Evolutionary conservation across 2,888 invertebrate species (phyloP).

Genomic region (Leptarthrus brevirostris): DNA sequence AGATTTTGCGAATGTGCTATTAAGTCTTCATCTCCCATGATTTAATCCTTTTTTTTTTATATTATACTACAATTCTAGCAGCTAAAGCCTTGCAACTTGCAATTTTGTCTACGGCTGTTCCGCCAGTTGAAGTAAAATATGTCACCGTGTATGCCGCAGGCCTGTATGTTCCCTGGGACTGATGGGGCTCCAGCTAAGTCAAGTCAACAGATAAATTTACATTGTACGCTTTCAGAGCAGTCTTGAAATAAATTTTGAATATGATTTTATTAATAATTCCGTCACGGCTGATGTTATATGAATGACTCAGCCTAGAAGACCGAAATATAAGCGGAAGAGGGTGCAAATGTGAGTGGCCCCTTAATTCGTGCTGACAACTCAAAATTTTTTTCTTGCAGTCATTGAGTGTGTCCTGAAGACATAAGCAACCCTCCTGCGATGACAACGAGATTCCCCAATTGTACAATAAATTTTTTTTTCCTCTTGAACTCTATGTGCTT

Average conservation of each 20-base stretch:
- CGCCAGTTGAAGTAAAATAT: not conserved
- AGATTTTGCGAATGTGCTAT: too few species aligned
- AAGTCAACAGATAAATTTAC: too few species aligned
- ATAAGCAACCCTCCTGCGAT: not conserved
- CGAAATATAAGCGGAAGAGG: not conserved
- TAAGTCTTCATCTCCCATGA: not conserved
- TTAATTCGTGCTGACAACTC: conserved; percentile 3
- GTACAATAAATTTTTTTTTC: not conserved
- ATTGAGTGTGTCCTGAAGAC: conserved; percentile 21
- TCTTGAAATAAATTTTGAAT: conserved; percentile 13
- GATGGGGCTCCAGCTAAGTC: too few species aligned
- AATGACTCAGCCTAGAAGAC: not conserved
- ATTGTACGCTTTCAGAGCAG: not conserved
- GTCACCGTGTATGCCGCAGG: not conserved
- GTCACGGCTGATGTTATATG: not conserved
- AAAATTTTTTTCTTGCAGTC: conserved; percentile 7
- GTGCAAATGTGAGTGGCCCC: conserved; percentile 19
- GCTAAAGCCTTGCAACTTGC: too few species aligned
- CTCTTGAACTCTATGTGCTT: conserved; percentile 1
- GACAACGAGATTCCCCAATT: conserved; percentile 9
- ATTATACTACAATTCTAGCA: too few species aligned
- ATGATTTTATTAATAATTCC: conserved; percentile 22
- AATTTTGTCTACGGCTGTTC: too few species aligned
- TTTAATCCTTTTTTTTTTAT: not conserved
- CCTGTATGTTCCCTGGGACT: not conserved